A percentile compares a stretch with the other conserved stretches of the same genome.
Conservation (phyloP, 2,113 vertebrate genomes). For the Cyrtonyx montezumae region DNA sequence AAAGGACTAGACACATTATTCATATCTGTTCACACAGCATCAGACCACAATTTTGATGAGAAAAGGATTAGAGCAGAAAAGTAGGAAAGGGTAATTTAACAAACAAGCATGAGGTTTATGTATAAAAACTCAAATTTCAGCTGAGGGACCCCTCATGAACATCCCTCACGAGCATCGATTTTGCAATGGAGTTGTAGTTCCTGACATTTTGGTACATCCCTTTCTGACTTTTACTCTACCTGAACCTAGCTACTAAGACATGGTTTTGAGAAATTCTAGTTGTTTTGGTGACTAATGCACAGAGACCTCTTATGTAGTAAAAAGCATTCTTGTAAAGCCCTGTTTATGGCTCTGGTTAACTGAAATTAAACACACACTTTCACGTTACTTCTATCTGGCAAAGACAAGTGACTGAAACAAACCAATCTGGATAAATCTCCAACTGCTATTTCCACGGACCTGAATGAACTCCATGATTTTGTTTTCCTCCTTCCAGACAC, state of each 20-base stretch:
- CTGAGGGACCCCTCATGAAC: background rate
- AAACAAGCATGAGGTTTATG: background rate
- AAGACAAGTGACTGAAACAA: background rate
- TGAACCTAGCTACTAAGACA: background rate
- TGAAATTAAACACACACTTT: fast-evolving
- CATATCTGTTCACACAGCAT: background rate
- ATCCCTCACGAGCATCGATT: background rate
- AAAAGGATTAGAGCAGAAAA: background rate
- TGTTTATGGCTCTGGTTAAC: background rate
- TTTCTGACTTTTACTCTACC: background rate
- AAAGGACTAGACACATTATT: background rate
- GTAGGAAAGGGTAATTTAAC: background rate
- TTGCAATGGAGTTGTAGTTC: background rate
- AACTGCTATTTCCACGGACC: background rate
- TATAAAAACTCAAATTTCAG: background rate
- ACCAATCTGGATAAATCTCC: background rate
- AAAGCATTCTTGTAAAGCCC: background rate
- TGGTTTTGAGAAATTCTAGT: background rate
- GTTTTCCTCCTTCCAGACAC: background rate
- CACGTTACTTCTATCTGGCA: fast-evolving
- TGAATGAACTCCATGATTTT: background rate
- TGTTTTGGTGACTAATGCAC: background rate
- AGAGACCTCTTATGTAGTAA: background rate
- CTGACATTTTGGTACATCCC: background rate
- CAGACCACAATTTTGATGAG: background rate